Conservation (phyloP, 2,888 invertebrate species). For the Osmoderma eremita region DNA sequence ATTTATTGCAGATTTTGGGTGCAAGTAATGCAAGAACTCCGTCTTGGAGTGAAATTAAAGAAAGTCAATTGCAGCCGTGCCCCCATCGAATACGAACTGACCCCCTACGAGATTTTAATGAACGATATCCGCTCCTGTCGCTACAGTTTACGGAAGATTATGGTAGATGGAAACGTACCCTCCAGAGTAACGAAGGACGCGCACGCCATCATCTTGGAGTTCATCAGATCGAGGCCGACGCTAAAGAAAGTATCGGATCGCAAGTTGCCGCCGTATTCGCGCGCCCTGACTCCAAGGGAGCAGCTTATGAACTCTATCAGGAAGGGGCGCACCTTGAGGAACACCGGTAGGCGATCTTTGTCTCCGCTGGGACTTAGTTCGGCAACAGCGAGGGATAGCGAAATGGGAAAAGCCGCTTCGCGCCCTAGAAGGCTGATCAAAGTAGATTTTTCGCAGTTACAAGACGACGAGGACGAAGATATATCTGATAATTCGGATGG, state of each 20-base stretch:
- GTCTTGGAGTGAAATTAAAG: constrained; percentile 92
- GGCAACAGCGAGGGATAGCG: constrained; percentile 55
- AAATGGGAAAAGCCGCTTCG: not conserved
- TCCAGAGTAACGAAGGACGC: constrained; percentile 92
- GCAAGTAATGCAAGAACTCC: constrained; percentile 91
- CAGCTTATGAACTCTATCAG: constrained; percentile 88
- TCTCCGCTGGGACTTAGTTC: constrained; percentile 32
- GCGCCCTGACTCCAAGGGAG: constrained; percentile 82
- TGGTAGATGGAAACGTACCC: constrained; percentile 83
- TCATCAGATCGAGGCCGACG: constrained; percentile 94
- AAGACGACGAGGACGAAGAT: constrained; percentile 67
- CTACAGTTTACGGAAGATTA: constrained; percentile 87
- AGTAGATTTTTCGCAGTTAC: constrained; percentile 82
- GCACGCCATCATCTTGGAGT: constrained; percentile 94
- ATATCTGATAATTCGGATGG: constrained; percentile 56
- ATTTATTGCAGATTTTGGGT: constrained; percentile 77
- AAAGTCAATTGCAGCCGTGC: constrained; percentile 82
- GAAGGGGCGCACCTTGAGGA: constrained; percentile 74
- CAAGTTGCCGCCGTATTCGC: constrained; percentile 74
- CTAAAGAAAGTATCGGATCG: constrained; percentile 90
- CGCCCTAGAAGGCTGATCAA: constrained; percentile 74
- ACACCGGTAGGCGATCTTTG: constrained; percentile 39
- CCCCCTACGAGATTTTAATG: constrained; percentile 96
- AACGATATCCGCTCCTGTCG: constrained; percentile 92
- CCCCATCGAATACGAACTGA: constrained; percentile 90